Base-by-base conservation (phyloP, 2,797 vertebrate genomes). In the Gephyroberyx darwinii region DNA sequence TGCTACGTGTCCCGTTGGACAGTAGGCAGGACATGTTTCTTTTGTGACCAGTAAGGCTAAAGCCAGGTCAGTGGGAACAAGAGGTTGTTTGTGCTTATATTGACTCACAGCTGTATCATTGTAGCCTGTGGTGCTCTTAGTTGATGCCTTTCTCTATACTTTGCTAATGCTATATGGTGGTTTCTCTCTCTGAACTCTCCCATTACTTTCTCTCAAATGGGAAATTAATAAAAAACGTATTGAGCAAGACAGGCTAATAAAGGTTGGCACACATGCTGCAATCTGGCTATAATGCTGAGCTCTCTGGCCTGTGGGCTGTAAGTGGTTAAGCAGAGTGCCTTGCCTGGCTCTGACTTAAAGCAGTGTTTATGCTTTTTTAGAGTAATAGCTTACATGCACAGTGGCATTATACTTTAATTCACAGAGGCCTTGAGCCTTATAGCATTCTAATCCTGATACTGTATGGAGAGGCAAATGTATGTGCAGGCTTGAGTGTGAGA, bases 1-100 rank as follows among this genome's bases (percentile, higher is more conserved):
- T 57, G 22, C 26, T 33, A 22, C 61, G 17, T 5, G 4, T 66
- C 65, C 37, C 16, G 1, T 60, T 66, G n/a, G 39, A 69, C 13
- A 13, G 19, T 8, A 2, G 12, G 58, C 2, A 33, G 16, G 14
- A 20, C 33, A 61, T 58, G n/a, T 69, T 45, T 62, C 43, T 69
- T 75, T 81, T 83, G 52, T 80, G 69, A 35, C 56, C 48, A 50
- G 33, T 50, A 60, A 51, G 41, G 61, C 70, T 67, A 64, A 77
- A 47, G 43, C 31, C 10, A 47, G 26, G 57, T 75, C 37, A 64
- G 0, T 39, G 41, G 7, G 66, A 56, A 74, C 5, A 50, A 45
- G 9, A 10, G 33, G 10, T 60, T 67, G 1, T 65, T 76, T 54
- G 17, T 33, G 17, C 4, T 65, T 9, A 2, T 65, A 17, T 50